Conservation (phyloP, 2,888 invertebrate genomes). For the Morinoia aosen region DNA sequence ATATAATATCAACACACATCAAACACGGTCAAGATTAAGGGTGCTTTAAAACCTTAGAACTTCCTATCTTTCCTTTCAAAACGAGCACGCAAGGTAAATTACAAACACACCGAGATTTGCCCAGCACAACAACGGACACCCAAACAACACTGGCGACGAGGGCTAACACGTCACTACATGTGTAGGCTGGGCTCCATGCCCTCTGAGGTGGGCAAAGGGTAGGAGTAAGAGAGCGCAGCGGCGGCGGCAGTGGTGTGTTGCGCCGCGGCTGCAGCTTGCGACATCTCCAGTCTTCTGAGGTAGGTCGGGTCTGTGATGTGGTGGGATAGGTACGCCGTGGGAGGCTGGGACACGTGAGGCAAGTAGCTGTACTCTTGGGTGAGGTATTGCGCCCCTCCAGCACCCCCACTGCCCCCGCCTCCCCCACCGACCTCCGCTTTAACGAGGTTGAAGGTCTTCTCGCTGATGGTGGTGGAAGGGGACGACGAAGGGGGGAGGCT, state of each 20-base stretch:
- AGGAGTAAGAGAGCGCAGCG: conserved; percentile 61
- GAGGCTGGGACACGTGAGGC: conserved; percentile 59
- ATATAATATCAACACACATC: conserved; percentile 25
- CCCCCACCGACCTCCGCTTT: conserved; percentile 60
- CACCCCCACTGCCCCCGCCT: neutral
- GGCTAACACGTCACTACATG: conserved; percentile 57
- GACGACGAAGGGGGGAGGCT: conserved; percentile 65
- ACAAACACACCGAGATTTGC: neutral
- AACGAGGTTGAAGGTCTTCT: conserved; percentile 65
- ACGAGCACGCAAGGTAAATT: neutral
- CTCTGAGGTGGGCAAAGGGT: conserved; percentile 66
- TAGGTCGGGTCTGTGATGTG: conserved; percentile 66
- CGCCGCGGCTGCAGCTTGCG: conserved; percentile 55
- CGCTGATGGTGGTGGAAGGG: conserved; percentile 60
- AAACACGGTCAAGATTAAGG: neutral
- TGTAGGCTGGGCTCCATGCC: conserved; percentile 66
- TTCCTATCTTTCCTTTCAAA: neutral
- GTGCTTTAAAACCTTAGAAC: neutral
- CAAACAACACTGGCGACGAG: neutral
- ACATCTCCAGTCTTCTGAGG: conserved; percentile 65
- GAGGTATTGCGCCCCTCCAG: conserved; percentile 60
- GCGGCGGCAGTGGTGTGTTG: conserved; percentile 59
- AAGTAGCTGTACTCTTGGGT: conserved; percentile 65
- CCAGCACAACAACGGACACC: neutral
- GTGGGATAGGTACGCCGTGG: conserved; percentile 65